Evolutionary conservation across 2,113 vertebrate genomes (phyloP), one percentile per base, ranked within the genome.

Genomic region (Glaucidium brasilianum): DNA sequence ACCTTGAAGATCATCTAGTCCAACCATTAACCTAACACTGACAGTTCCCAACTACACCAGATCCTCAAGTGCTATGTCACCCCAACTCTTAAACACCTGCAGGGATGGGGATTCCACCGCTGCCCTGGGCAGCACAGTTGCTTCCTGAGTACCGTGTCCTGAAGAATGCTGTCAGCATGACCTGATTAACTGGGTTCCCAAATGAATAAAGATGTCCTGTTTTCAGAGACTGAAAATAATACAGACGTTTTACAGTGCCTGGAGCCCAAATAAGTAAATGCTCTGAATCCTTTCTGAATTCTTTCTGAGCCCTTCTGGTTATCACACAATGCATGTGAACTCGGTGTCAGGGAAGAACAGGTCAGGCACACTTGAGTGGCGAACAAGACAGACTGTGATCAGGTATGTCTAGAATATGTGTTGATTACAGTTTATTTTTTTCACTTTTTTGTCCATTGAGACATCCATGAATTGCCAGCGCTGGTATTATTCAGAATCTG

Each of bases 391-490:
- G 29, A 3, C 12, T 29, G 16, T 81, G 32, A 39, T 85, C 13
- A 41, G 7, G 20, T 78, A 15, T 41, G 12, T 67, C 2, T 18
- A 37, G 32, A 77, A 66, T n/a, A 37, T n/a, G 5, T 2, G 1
- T 47, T 77, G n/a, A 30, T 41, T 81, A 63, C 29, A 52, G 22
- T 64, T 62, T 30, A 19, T 39, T 72, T 74, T 63, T 83, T 74
- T 89, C 7, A 10, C 21, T 66, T 64, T 49, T 84, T 67, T n/a
- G 5, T 56, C 30, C 37, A 32, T 55, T 95, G 88, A 49, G 72
- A 92, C 90, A 93, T 85, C 92, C 60, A 45, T 41, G 45, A 92
- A 91, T 96, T 92, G 77, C 67, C 63, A 94, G 73, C 30, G 72
- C 34, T 20, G 10, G 6, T 86, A 69, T 63, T 85, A 21, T 62